Percentiles rank a stretch among this genome's conserved stretches.
Conservation (phyloP, 2,797 vertebrate genomes). For the Smutsia gigantea region DNA sequence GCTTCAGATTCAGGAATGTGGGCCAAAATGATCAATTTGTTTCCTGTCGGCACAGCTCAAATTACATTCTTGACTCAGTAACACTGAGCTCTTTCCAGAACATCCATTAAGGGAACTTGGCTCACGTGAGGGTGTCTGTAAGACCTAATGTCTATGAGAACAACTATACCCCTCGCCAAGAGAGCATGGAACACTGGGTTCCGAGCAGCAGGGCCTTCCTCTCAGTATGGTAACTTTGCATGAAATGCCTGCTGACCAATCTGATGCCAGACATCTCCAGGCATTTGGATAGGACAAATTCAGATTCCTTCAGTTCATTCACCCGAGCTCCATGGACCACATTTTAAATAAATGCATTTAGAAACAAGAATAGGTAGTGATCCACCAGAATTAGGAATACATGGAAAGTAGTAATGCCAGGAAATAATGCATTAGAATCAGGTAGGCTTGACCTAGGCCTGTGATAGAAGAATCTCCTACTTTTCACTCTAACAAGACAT, state of each 20-base stretch:
- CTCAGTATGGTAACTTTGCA: background rate
- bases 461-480: background rate
- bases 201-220: conserved; percentile 38
- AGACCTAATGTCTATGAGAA: conserved; percentile 67
- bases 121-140: conserved; percentile 45
- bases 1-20: conserved; percentile 38
- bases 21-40: conserved; percentile 73
- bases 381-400: background rate
- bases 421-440: background rate
- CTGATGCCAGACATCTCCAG: conserved; percentile 24
- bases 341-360: conserved; percentile 10
- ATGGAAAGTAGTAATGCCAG: background rate
- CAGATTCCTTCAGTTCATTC: conserved; percentile 1
- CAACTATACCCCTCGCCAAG: background rate
- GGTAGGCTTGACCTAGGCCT: background rate
- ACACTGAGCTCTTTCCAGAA: conserved; percentile 74
- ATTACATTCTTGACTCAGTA: conserved; percentile 78
- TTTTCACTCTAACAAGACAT: background rate
- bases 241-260: conserved; percentile 43
- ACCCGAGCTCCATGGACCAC: background rate
- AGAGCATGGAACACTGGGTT: conserved; percentile 57
- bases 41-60: conserved; percentile 71
- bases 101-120: conserved; percentile 80
- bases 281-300: background rate
- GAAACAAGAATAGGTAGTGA: conserved; percentile 25